phyloP scores from a whole-genome alignment of 2,888 invertebrate species.

The Malachius bipustulatus region DNA sequence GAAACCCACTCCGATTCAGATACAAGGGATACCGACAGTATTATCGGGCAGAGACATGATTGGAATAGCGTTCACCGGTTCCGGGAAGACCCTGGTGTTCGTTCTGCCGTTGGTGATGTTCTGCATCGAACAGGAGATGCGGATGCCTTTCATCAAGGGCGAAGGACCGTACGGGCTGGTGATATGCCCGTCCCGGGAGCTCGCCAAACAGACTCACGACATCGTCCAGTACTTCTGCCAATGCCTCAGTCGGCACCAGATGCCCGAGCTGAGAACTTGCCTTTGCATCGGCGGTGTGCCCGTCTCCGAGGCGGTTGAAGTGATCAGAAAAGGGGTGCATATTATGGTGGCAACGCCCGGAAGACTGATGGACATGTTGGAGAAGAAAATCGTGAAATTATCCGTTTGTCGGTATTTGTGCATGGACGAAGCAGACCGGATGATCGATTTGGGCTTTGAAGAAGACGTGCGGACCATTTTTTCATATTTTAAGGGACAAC shows the following conservation, averaged over 20 bases:
- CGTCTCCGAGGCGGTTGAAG: conserved; percentile 83
- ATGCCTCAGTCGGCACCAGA: conserved; percentile 55
- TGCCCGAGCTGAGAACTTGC: conserved; percentile 77
- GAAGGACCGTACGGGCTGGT: conserved; percentile 76
- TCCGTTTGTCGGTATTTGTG: conserved; percentile 91
- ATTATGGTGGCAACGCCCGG: conserved; percentile 98
- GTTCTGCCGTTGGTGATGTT: conserved; percentile 93
- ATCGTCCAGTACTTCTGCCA: conserved; percentile 77
- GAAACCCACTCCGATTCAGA: conserved; percentile 93
- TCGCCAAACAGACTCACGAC: conserved; percentile 94
- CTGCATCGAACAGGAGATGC: conserved; percentile 86
- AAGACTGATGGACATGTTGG: conserved; percentile 94
- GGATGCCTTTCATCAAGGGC: conserved; percentile 77
- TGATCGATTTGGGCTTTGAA: conserved; percentile 99
- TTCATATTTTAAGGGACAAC: conserved; percentile 94
- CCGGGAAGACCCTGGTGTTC: conserved; percentile 97
- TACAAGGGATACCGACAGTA: conserved; percentile 95
- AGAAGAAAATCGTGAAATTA: conserved; percentile 88
- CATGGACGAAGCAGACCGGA: conserved; percentile 98
- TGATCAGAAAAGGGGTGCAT: conserved; percentile 60
- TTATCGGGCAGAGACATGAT: conserved; percentile 96
- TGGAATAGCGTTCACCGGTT: conserved; percentile 98
- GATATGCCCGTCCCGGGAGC: conserved; percentile 93
- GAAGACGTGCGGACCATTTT: conserved; percentile 98
- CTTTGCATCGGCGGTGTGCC: conserved; percentile 94